These are phyloP conservation scores for Hucho hucho DNA, from an alignment of 2,113 vertebrate genomes.

Conservation along the genomic window DNA sequence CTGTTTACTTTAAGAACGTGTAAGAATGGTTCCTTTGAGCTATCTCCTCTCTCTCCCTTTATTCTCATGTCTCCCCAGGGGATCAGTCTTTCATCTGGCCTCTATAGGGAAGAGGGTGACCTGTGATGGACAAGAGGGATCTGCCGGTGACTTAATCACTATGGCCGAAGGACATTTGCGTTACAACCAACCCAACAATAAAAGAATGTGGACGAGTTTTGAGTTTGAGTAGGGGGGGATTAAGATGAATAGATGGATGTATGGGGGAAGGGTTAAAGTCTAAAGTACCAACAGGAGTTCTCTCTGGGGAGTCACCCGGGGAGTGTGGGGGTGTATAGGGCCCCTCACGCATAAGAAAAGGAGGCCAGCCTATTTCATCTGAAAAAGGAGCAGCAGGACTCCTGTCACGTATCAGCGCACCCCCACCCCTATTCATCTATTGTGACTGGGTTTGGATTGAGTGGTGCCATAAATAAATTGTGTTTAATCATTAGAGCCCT, in stretches of 20 bases:
- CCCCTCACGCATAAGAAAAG: slow-evolving; percentile 73
- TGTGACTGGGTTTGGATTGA: slow-evolving; percentile 59
- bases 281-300: slow-evolving; percentile 74
- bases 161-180: slow-evolving; percentile 60
- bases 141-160: slow-evolving; percentile 25
- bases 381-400: slow-evolving; percentile 68
- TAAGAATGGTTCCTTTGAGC: slow-evolving; percentile 11
- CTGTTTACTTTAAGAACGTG: slow-evolving; percentile 6
- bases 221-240: slow-evolving; percentile 52
- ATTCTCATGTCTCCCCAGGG: slow-evolving; percentile 33
- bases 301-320: slow-evolving; percentile 70
- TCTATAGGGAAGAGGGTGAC: slow-evolving; percentile 24
- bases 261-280: slow-evolving; percentile 60
- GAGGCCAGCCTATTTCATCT: slow-evolving; percentile 68
- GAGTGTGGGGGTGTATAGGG: slow-evolving; percentile 57
- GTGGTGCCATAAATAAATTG: slow-evolving; percentile 67
- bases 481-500: slow-evolving; percentile 36
- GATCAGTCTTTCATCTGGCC: slow-evolving; percentile 51
- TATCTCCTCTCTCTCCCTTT: slow-evolving; percentile 32
- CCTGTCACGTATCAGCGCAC: slow-evolving; percentile 65
- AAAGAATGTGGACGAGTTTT: slow-evolving; percentile 55
- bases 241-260: slow-evolving; percentile 35
- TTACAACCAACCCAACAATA: slow-evolving; percentile 32
- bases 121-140: slow-evolving; percentile 1
- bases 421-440: slow-evolving; percentile 67